Evolutionary conservation across 2,113 vertebrate genomes (phyloP).

Genomic region (Aegotheles bennettii): DNA sequence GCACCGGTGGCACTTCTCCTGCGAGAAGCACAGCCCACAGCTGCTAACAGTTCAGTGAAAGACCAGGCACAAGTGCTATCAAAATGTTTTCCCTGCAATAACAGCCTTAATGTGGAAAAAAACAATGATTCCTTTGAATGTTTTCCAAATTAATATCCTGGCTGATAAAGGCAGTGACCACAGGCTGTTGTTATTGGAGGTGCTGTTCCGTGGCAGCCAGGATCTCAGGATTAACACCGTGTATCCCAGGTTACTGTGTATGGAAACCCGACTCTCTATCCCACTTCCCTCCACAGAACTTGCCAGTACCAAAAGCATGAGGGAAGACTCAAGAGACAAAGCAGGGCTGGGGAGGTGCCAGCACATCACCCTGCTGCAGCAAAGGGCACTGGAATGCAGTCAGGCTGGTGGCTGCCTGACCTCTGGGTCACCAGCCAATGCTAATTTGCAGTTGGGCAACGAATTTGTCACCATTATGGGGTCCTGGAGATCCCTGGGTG

Average conservation of each 20-base stretch:
- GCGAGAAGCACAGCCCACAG: not conserved
- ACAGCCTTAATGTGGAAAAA: not conserved
- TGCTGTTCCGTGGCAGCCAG: not conserved
- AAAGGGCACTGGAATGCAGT: not conserved
- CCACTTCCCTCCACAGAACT: not conserved
- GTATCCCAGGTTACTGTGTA: not conserved
- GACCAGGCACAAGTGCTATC: no score
- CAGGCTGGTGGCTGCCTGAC: not conserved
- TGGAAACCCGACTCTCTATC: not conserved
- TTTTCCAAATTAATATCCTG: not conserved
- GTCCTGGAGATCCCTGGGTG: not conserved
- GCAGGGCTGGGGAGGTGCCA: fast-evolving
- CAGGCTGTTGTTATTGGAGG: not conserved
- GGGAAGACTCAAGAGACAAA: not conserved
- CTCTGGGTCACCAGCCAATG: not conserved
- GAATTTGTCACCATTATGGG: fast-evolving
- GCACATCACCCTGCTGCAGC: fast-evolving
- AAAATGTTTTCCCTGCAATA: not conserved
- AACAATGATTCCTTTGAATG: not conserved
- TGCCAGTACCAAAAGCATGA: fast-evolving
- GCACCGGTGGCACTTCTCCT: not conserved
- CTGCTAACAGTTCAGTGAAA: not conserved
- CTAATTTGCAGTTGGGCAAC: not conserved
- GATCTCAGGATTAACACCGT: not conserved
- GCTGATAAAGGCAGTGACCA: fast-evolving